These are phyloP conservation scores for Ochropacha duplaris DNA, from an alignment of 2,888 invertebrate genomes.

Conservation along the genomic window DNA sequence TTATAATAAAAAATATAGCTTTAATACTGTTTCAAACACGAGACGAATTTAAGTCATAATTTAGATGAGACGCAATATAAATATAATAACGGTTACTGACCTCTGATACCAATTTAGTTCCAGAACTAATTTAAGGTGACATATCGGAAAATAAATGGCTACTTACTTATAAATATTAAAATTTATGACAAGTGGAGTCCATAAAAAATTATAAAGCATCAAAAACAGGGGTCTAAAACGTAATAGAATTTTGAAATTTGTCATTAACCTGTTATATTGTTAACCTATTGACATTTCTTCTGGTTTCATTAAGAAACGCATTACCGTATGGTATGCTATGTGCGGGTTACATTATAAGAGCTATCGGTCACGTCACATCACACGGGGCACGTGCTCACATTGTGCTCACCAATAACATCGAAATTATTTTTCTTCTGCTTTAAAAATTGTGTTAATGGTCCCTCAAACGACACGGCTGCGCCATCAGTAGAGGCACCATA, in stretches of 20 bases:
- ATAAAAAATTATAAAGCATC: conserved; percentile 18
- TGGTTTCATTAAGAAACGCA: conserved; percentile 4
- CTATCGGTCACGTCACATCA: no score
- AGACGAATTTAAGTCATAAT: background rate
- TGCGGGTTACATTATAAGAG: background rate
- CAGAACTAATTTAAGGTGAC: conserved; percentile 4
- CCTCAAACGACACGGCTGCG: conserved; percentile 16
- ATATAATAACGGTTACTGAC: background rate
- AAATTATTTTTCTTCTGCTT: conserved; percentile 21
- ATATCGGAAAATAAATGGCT: background rate
- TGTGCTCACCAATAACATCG: conserved; percentile 24
- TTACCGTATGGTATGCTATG: conserved; percentile 22
- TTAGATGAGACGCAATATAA: background rate
- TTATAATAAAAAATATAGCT: background rate
- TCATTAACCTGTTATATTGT: conserved; percentile 19
- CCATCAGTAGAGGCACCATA: conserved; percentile 6
- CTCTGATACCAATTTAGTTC: conserved; percentile 3
- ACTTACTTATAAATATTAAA: conserved; percentile 5
- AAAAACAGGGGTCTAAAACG: conserved; percentile 21
- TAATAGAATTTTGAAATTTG: conserved; percentile 11
- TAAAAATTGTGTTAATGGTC: conserved; percentile 36
- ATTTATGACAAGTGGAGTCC: conserved; percentile 16
- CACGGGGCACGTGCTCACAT: conserved; percentile 26
- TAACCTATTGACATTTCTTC: conserved; percentile 19
- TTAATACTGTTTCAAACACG: background rate